Conservation (phyloP, 2,113 vertebrate genomes). For the Bothrops jararaca region DNA sequence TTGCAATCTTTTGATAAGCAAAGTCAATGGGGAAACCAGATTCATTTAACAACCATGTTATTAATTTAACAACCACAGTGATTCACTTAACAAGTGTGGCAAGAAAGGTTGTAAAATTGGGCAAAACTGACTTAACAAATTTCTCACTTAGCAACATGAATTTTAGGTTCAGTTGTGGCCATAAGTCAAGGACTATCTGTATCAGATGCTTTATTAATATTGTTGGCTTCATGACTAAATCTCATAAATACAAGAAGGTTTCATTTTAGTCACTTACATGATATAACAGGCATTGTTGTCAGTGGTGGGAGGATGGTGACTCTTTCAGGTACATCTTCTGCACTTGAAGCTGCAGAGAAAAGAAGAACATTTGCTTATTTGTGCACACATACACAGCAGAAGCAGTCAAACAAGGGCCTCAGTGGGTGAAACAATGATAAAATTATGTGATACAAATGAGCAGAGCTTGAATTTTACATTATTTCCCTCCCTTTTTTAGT, state of each 20-base stretch:
- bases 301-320: slow-evolving; percentile 49
- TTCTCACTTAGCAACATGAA: background rate
- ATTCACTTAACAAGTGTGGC: background rate
- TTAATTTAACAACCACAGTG: background rate
- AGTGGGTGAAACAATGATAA: background rate
- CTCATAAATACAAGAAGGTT: background rate
- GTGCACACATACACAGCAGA: background rate
- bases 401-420: background rate
- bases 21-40: background rate
- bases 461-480: background rate
- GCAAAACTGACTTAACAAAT: background rate
- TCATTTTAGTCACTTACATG: slow-evolving; percentile 46
- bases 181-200: background rate
- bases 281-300: slow-evolving; percentile 46
- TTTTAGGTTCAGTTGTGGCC: background rate
- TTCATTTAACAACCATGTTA: background rate
- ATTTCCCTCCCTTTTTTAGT: background rate
- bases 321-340: slow-evolving; percentile 13
- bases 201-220: background rate
- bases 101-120: background rate
- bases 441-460: background rate
- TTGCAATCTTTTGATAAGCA: background rate
- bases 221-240: background rate
- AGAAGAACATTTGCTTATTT: background rate
- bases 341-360: slow-evolving; percentile 18